Percentiles rank a stretch among this genome's conserved stretches.
Conservation (phyloP, 1,140 invertebrate genomes). For the Metaphire vulgaris region DNA sequence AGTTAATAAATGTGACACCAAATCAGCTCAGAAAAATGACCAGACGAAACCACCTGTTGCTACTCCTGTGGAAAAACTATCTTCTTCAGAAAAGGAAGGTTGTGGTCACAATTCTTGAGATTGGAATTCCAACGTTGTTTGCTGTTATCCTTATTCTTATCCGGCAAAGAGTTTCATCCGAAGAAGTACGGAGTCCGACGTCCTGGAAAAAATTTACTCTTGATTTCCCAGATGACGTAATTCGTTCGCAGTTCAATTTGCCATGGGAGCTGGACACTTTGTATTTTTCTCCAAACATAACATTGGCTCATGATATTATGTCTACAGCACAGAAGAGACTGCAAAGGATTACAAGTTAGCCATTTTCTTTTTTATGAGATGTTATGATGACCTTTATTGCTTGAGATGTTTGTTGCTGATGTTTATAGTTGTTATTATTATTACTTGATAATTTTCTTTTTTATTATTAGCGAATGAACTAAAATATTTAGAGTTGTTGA, state of each 20-base stretch:
- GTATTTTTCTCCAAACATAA: constrained; percentile 18
- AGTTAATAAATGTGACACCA: no score
- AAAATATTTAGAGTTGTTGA: no score
- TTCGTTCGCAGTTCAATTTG: no score
- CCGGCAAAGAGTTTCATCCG: constrained; percentile 36
- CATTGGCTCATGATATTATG: constrained; percentile 10
- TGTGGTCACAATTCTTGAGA: constrained; percentile 40
- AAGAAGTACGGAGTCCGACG: constrained; percentile 33
- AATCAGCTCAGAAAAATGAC: neutral
- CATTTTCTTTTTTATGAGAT: no score
- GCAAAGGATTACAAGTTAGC: constrained; percentile 36
- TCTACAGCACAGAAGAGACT: constrained; percentile 32
- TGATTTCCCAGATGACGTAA: no score
- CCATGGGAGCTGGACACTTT: neutral
- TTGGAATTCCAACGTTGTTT: constrained; percentile 43
- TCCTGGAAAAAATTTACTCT: constrained; percentile 39
- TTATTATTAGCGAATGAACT: no score
- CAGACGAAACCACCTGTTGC: constrained; percentile 37
- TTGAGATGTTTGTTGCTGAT: no score
- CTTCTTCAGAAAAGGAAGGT: constrained; percentile 41
- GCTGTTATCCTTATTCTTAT: constrained; percentile 43
- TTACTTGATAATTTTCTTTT: no score
- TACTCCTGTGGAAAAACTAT: constrained; percentile 49
- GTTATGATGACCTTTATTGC: no score
- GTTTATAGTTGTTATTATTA: no score